phyloP scores from a whole-genome alignment of 2,797 vertebrate species.

The Odontamblyopus rebecca region DNA sequence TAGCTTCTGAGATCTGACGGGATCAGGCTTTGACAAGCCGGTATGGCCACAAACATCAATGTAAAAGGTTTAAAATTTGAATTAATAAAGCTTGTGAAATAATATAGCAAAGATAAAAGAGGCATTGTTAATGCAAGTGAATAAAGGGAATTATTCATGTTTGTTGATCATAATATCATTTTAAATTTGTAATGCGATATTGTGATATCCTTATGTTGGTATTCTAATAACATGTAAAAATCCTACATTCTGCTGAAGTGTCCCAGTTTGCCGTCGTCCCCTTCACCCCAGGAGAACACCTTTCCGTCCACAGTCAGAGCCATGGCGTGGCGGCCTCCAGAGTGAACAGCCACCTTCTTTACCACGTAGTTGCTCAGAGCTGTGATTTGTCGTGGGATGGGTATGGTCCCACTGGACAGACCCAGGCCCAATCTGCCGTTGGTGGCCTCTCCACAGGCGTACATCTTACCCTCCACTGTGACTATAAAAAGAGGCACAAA shows the following conservation, averaged over 20 bases:
- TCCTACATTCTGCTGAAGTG: conserved; percentile 98
- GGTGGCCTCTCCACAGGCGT: conserved; percentile 96
- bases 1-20: too few relatives aligned
- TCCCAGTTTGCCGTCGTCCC: conserved; percentile 96
- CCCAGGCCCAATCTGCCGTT: conserved; percentile 94
- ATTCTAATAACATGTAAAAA: not conserved
- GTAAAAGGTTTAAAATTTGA: not conserved
- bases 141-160: not conserved
- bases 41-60: too few relatives aligned
- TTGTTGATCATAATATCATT: not conserved
- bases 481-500: conserved; percentile 71
- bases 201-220: not conserved
- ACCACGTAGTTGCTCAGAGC: conserved; percentile 97
- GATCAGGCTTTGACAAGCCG: too few relatives aligned
- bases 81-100: not conserved
- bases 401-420: conserved; percentile 94
- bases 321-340: conserved; percentile 96
- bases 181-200: not conserved
- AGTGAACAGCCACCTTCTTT: conserved; percentile 98
- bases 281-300: conserved; percentile 98
- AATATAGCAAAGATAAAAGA: not conserved
- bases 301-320: conserved; percentile 97
- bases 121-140: not conserved
- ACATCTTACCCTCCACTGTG: conserved; percentile 96
- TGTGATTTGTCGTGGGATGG: conserved; percentile 93